These are phyloP conservation scores for Rhagonycha lutea DNA, from an alignment of 2,888 invertebrate species.

Conservation along the genomic window DNA sequence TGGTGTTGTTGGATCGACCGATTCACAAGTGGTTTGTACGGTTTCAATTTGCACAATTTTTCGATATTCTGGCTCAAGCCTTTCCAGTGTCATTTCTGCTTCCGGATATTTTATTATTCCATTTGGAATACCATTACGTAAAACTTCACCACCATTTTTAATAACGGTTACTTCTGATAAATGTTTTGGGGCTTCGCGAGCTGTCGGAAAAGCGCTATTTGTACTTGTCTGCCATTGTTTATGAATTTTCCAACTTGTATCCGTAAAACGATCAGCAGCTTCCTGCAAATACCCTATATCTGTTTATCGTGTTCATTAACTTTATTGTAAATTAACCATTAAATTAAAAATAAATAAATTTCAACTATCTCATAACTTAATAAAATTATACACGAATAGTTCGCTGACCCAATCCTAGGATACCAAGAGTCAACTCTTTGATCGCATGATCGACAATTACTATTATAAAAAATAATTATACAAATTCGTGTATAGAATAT, in stretches of 20 bases:
- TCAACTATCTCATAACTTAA: not conserved
- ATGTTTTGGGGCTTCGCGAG: constrained; percentile 37
- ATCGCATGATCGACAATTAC: not conserved
- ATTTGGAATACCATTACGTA: constrained; percentile 9
- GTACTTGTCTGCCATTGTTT: constrained; percentile 65
- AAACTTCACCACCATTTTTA: not conserved
- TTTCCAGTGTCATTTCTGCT: not conserved
- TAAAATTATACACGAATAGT: not conserved
- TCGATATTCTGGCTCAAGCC: constrained; percentile 25
- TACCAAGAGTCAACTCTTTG: not conserved
- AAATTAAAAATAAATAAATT: not conserved
- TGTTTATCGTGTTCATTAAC: not conserved
- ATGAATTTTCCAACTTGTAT: constrained; percentile 76
- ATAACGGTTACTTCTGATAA: constrained; percentile 23
- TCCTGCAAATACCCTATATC: constrained; percentile 55
- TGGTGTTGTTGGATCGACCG: constrained; percentile 32
- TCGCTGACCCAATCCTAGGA: not conserved
- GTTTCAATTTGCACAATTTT: constrained; percentile 48
- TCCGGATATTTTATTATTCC: constrained; percentile 12
- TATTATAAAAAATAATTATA: not conserved
- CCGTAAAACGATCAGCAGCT: constrained; percentile 70
- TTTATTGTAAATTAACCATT: not conserved
- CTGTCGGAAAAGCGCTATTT: constrained; percentile 56
- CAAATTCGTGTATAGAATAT: not conserved
- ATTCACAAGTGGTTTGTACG: constrained; percentile 48